These are phyloP conservation scores for Pardosa pseudoannulata DNA, from an alignment of 2,888 invertebrate species.

Conservation along the genomic window DNA sequence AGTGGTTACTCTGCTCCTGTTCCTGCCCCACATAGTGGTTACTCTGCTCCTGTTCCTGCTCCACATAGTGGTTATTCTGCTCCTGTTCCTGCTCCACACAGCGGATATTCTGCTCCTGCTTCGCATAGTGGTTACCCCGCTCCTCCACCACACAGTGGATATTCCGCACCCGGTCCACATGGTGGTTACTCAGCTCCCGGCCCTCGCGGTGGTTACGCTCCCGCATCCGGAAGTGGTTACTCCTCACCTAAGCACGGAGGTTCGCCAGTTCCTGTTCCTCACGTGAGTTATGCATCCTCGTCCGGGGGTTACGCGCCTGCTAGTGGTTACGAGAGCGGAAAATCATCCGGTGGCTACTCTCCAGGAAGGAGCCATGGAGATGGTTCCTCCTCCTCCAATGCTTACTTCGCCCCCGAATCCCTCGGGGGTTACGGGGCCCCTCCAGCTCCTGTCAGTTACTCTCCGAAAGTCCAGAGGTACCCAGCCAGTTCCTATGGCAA, in stretches of 20 bases:
- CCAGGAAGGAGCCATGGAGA: too few species aligned
- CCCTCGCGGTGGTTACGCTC: slow-evolving; percentile 29
- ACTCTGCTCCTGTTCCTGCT: slow-evolving; percentile 22
- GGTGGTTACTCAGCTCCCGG: slow-evolving; percentile 21
- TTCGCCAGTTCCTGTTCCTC: slow-evolving; percentile 3
- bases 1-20: slow-evolving; percentile 44
- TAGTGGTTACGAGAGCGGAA: neutral
- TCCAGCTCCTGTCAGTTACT: neutral
- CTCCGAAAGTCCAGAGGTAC: neutral
- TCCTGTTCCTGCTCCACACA: slow-evolving; percentile 11
- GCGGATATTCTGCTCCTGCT: slow-evolving; percentile 32
- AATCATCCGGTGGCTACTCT: slow-evolving; percentile 1
- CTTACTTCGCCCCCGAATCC: neutral
- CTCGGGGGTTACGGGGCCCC: slow-evolving; percentile 13
- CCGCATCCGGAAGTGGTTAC: slow-evolving; percentile 6
- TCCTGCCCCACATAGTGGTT: slow-evolving; percentile 17
- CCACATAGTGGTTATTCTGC: slow-evolving; percentile 32
- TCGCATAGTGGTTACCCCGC: slow-evolving; percentile 26
- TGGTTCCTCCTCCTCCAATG: neutral
- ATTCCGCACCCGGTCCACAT: slow-evolving; percentile 21
- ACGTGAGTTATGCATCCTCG: neutral
- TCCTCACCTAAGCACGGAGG: slow-evolving; percentile 26
- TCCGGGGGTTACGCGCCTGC: slow-evolving; percentile 23
- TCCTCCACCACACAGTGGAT: slow-evolving; percentile 30
- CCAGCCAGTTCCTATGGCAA: neutral